Evolutionary conservation across 2,888 invertebrate genomes (phyloP).

Genomic region (Rhaphigaster nebulosa): DNA sequence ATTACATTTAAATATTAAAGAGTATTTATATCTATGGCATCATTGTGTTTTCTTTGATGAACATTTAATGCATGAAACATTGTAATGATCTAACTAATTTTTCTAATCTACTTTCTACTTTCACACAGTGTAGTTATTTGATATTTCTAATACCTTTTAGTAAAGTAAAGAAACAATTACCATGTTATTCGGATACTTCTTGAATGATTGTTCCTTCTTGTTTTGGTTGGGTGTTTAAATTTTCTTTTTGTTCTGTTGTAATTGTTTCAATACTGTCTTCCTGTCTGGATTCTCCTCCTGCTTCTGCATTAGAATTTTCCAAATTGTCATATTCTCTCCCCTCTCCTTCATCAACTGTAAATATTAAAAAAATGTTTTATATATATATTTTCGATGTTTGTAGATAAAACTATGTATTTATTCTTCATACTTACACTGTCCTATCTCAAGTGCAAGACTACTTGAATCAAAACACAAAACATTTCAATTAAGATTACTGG

Average conservation of each 20-base stretch:
- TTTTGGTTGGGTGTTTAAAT: neutral
- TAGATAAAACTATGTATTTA: neutral
- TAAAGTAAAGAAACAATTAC: neutral
- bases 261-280: neutral
- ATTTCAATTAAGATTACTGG: neutral
- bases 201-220: neutral
- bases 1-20: neutral
- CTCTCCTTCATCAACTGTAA: constrained; percentile 46
- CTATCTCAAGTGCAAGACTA: too few relatives aligned
- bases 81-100: constrained; percentile 36
- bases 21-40: constrained; percentile 45
- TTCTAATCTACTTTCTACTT: constrained; percentile 45
- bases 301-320: constrained; percentile 48
- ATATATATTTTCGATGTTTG: neutral
- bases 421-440: too few relatives aligned
- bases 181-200: constrained; percentile 15
- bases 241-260: neutral
- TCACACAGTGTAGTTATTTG: constrained; percentile 33
- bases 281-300: neutral
- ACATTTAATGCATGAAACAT: constrained; percentile 31
- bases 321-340: constrained; percentile 50
- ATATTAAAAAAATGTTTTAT: neutral
- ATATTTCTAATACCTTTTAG: constrained; percentile 13
- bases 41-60: constrained; percentile 5
- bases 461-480: neutral